A percentile compares a stretch with the other conserved stretches of the same genome.
phyloP scores from a whole-genome alignment of 2,797 vertebrate genomes.

The Discoglossus pictus region DNA sequence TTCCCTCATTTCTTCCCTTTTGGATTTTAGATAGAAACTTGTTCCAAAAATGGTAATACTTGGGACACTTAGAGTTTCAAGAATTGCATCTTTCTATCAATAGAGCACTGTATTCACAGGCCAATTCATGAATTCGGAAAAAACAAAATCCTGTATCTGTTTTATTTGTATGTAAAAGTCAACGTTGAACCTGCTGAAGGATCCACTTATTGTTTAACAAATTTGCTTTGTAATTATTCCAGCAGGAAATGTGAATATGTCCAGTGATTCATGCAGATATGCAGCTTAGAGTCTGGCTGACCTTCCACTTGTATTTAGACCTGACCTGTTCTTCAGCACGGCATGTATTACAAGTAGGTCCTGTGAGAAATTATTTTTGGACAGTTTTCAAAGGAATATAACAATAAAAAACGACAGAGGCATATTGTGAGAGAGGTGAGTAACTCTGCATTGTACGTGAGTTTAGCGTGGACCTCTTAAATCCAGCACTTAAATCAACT shows the following conservation, averaged over 20 bases:
- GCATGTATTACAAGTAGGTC: constrained; percentile 51
- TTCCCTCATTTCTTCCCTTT: constrained; percentile 32
- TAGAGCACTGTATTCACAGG: constrained; percentile 13
- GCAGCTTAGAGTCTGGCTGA: constrained; percentile 43
- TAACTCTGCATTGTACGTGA: constrained; percentile 34
- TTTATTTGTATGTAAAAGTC: not conserved
- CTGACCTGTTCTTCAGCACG: constrained; percentile 52
- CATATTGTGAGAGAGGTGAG: constrained; percentile 20
- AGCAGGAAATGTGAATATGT: constrained; percentile 56
- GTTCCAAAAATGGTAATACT: constrained; percentile 36
- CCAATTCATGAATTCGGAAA: constrained; percentile 2
- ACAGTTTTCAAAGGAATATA: constrained; percentile 48
- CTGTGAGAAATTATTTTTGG: constrained; percentile 44
- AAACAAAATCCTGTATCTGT: constrained; percentile 9
- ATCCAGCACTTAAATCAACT: constrained; percentile 43
- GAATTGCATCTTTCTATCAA: constrained; percentile 34
- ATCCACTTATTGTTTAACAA: constrained; percentile 48
- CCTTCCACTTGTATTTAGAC: constrained; percentile 55
- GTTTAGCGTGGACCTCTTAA: constrained; percentile 28
- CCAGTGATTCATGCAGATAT: constrained; percentile 59
- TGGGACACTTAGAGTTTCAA: constrained; percentile 10
- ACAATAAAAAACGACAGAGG: constrained; percentile 25
- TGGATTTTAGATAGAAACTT: constrained; percentile 16
- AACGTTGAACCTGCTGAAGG: constrained; percentile 11
- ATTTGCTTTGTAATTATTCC: constrained; percentile 55